Evolutionary conservation across 2,888 invertebrate species (phyloP).

Genomic region (Drosophila borborema): DNA sequence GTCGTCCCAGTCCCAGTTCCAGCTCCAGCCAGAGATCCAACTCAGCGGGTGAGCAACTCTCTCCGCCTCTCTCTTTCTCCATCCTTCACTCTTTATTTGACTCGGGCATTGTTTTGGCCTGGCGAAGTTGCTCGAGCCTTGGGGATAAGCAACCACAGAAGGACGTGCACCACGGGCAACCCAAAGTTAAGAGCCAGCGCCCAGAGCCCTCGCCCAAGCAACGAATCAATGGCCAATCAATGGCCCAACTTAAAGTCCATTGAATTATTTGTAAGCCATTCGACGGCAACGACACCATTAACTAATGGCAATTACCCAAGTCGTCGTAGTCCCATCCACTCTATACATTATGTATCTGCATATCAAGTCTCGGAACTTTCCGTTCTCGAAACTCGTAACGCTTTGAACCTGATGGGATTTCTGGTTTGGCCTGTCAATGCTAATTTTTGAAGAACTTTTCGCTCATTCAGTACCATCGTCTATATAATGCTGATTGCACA

Average conservation of each 20-base stretch:
- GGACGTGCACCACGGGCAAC: constrained; percentile 9
- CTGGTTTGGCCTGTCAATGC: constrained; percentile 21
- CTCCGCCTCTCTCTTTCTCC: background rate
- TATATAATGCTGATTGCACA: constrained; percentile 11
- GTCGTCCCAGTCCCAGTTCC: background rate
- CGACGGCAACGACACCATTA: constrained; percentile 3
- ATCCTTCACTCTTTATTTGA: background rate
- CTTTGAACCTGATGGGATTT: background rate
- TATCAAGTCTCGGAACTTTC: background rate
- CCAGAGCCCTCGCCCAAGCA: background rate
- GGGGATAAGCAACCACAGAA: constrained; percentile 7
- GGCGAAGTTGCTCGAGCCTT: constrained; percentile 2
- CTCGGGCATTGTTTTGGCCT: constrained; percentile 7
- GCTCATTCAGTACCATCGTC: background rate
- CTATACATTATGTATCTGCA: constrained; percentile 2
- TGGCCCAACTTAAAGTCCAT: constrained; percentile 17
- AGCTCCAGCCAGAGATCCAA: background rate
- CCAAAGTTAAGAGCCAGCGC: background rate
- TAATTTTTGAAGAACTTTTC: constrained; percentile 14
- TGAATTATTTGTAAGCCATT: constrained; percentile 30
- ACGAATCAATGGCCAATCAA: constrained; percentile 30
- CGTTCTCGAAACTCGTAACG: too few species aligned
- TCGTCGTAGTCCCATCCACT: background rate
- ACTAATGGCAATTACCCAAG: constrained; percentile 3
- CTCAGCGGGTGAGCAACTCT: background rate